Evolutionary conservation across 1,140 invertebrate species (phyloP), one percentile per base, ranked within the genome.

Genomic region (Zaprionus ghesquierei): DNA sequence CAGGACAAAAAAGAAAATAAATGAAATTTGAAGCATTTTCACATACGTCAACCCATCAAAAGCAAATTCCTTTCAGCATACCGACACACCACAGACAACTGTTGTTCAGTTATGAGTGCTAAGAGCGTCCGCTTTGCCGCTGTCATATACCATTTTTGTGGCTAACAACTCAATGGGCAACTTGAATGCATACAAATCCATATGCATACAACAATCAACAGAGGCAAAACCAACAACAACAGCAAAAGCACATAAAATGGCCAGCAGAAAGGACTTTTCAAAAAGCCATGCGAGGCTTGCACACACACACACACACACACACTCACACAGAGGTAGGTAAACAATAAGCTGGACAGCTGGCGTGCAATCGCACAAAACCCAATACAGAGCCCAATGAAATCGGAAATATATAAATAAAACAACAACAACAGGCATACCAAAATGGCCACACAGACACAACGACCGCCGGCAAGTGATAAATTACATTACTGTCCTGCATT

Each of bases 401-500:
- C 31, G 78, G 61, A 81, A 87, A 81, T 61, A 68, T 49, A 81
- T 79, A 79, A 61, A 72, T 62, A 69, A 68, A 69, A 71, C 49
- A 53, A 73, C 27, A 69, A 62, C 44, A 63, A 46, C 31, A 53
- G 20, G 46, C 31, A 41, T 20, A 50, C 15, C 15, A 15, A 12
- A 25, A 51, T 23, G 13, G 13, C 29, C 54, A 31, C 60, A 56
- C 22, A n/a, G 13, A 15, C 35, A 38, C n/a, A n/a, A 13, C 13
- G 13, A 5, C 35, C 1, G n/a, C 53, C 20, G n/a, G 9, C 44
- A 22, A 61, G 65, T 87, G 72, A 86, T 87, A 86, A 81, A 86
- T 86, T 80, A 79, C 68, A 69, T 64, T 75, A 44, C 56, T 33
- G 50, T 55, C 62, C 68, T 79, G 82, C 79, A 87, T 86, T 86